These are phyloP conservation scores for Nylanderia fulva DNA, from an alignment of 1,140 invertebrate genomes.

Conservation along the genomic window DNA sequence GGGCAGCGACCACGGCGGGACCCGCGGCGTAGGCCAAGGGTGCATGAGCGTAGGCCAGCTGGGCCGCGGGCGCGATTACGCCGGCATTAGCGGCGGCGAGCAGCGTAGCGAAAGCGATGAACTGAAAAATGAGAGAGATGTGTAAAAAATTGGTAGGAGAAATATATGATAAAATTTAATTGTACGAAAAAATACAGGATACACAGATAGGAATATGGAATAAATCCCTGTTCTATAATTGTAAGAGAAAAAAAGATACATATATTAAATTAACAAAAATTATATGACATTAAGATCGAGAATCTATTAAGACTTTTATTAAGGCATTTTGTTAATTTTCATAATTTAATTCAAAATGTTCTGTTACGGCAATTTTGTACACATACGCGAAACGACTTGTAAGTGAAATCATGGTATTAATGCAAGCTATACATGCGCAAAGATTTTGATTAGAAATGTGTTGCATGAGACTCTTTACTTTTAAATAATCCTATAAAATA, in stretches of 20 bases:
- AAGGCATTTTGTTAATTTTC: background rate
- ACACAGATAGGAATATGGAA: background rate
- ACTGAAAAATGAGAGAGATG: conserved; percentile 74
- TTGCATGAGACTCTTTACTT: background rate
- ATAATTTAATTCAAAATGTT: background rate
- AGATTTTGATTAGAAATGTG: background rate
- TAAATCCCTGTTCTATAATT: background rate
- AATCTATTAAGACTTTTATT: no score
- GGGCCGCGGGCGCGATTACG: conserved; percentile 69
- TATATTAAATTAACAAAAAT: background rate
- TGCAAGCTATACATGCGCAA: background rate
- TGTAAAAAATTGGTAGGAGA: background rate
- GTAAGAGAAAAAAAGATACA: background rate
- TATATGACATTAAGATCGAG: background rate
- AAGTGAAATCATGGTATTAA: background rate
- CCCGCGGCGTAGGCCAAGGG: conserved; percentile 73
- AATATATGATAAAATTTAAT: background rate
- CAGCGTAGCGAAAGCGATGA: conserved; percentile 82
- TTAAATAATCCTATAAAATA: background rate
- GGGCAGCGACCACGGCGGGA: conserved; percentile 51
- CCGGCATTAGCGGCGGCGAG: conserved; percentile 84
- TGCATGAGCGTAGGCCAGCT: no score
- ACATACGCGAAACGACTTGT: background rate
- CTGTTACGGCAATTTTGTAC: background rate
- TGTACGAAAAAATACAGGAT: background rate